A percentile compares a stretch with the other conserved stretches of the same genome.
phyloP scores from a whole-genome alignment of 30 jellyfish, hydroid and myxozoan genomes.

The Hydractinia symbiolongicarpus region DNA sequence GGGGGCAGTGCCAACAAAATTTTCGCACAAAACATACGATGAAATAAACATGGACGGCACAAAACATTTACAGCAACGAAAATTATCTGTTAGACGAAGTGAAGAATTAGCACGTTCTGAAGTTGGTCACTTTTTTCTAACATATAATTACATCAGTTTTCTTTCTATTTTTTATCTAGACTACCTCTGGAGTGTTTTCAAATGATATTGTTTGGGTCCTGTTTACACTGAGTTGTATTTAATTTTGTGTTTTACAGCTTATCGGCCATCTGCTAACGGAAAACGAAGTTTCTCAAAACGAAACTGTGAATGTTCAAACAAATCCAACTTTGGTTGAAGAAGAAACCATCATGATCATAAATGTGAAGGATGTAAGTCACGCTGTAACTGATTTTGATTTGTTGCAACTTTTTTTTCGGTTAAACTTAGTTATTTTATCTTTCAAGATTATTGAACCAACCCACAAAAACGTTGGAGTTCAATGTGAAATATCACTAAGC shows the following conservation, averaged over 20 bases:
- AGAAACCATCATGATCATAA: no score
- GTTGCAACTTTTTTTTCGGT: no score
- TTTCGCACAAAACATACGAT: background rate
- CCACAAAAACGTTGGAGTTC: background rate
- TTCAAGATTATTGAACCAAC: background rate
- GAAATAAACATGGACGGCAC: conserved; percentile 7
- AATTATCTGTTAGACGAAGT: background rate
- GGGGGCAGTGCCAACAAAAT: conserved; percentile 14
- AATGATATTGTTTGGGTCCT: background rate
- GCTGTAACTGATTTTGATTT: no score
- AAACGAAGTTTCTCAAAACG: conserved; percentile 1
- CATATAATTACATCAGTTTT: background rate
- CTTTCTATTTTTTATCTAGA: background rate
- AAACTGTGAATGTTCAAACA: no score
- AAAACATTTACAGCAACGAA: no score
- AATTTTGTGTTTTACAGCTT: background rate
- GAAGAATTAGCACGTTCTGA: conserved; percentile 2
- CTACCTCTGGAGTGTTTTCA: background rate
- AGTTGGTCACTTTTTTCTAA: background rate
- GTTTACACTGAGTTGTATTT: background rate
- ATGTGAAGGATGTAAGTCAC: no score
- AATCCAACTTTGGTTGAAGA: no score
- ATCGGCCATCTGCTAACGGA: background rate
- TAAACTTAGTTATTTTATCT: background rate
- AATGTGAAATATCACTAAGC: background rate